phyloP scores from a whole-genome alignment of 2,113 vertebrate genomes.

The Drymodes brunneopygia region DNA sequence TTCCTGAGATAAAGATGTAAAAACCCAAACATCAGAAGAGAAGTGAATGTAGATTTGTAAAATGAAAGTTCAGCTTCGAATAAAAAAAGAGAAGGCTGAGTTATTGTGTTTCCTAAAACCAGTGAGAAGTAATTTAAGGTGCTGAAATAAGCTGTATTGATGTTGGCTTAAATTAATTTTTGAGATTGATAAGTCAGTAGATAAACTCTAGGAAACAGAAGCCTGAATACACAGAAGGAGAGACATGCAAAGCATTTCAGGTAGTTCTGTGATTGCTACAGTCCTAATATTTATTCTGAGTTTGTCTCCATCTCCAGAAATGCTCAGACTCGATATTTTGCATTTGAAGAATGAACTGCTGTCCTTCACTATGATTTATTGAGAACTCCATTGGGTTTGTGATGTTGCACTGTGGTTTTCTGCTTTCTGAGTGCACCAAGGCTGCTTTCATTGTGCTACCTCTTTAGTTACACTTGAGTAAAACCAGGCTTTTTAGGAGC shows the following conservation, averaged over 20 bases:
- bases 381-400: slow-evolving; percentile 14
- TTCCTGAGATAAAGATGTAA: background rate
- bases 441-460: background rate
- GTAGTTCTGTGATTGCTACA: background rate
- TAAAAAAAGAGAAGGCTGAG: background rate
- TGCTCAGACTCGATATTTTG: background rate
- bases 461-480: slow-evolving; percentile 36
- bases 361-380: slow-evolving; percentile 9
- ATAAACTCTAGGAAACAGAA: background rate
- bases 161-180: background rate
- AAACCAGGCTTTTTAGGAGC: slow-evolving; percentile 48
- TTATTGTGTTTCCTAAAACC: background rate
- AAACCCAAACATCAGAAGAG: background rate
- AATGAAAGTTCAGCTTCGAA: background rate
- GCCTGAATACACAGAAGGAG: background rate
- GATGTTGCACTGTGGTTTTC: background rate
- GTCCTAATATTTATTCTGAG: background rate
- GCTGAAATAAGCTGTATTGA: background rate
- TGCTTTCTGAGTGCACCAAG: background rate
- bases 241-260: background rate
- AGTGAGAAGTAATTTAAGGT: background rate
- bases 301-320: background rate
- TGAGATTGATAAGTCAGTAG: background rate
- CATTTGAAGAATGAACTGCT: slow-evolving; percentile 2
- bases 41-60: background rate